Conservation (phyloP, 1,140 invertebrate genomes). For the Aphaenogaster rudis region DNA sequence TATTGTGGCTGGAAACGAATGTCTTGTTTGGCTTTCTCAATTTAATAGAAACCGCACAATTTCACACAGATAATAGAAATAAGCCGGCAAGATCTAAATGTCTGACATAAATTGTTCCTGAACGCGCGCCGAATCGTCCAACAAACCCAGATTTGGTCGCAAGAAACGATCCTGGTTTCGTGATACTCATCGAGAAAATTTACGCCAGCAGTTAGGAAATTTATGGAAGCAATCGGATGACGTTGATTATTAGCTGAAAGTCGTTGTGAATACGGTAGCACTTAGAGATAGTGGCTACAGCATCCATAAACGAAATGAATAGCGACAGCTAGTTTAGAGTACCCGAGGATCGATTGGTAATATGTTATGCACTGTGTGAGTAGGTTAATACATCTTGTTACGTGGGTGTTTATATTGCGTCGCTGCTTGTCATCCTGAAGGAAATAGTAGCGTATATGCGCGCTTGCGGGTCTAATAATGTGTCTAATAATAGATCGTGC, state of each 20-base stretch:
- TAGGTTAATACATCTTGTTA: slow-evolving; percentile 52
- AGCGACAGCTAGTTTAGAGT: not conserved
- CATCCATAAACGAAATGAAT: not conserved
- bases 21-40: slow-evolving; percentile 38
- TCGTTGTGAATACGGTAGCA: not conserved
- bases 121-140: slow-evolving; percentile 21
- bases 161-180: not conserved
- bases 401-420: slow-evolving; percentile 51
- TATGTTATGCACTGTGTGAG: not conserved
- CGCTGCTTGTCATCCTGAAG: slow-evolving; percentile 6
- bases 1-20: slow-evolving; percentile 13
- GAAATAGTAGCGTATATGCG: not conserved
- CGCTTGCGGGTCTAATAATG: not conserved
- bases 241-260: slow-evolving; percentile 2
- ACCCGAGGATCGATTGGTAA: slow-evolving; percentile 18
- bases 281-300: not conserved
- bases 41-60: slow-evolving; percentile 60
- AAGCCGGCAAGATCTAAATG: not conserved
- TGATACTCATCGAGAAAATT: slow-evolving; percentile 14
- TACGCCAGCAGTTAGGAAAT: not conserved
- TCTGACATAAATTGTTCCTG: slow-evolving; percentile 43
- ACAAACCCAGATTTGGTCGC: slow-evolving; percentile 31
- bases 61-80: slow-evolving; percentile 34
- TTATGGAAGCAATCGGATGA: not conserved
- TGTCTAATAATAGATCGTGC: slow-evolving; percentile 22